Base-by-base conservation (phyloP, 2,113 vertebrate species). In the Phrynosoma platyrhinos region DNA sequence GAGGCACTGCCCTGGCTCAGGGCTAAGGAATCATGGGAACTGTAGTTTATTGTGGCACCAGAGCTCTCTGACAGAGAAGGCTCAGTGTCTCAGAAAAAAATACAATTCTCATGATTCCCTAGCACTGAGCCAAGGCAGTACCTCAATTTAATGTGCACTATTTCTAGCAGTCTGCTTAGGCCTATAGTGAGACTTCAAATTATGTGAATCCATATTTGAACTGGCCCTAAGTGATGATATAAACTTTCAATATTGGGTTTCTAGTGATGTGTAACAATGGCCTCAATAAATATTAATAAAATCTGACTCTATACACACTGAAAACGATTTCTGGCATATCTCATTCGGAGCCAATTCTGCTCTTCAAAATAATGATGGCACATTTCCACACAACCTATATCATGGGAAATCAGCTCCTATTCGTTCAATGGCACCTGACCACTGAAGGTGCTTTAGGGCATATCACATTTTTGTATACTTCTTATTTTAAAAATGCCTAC, bases 321-420 rank as follows among this genome's bases (percentile, higher is more conserved):
- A 58, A 87, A 53, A 85, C 62, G 5, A 52, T 55, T 87, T 80
- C 25, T 79, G 52, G 36, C 40, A 53, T 64, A 32, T 32, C 52
- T 42, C 36, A 32, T 78, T 58, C 25, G 84, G 10, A 78, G 20
- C 47, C 77, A 32, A 42, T 86, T 40, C 47, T 82, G 32, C 21
- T 82, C 55, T 89, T 86, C 42, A 27, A 75, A n/a, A 82, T n/a
- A 40, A 82, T 23, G 7, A 72, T 42, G 52, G 20, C 27, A 32
- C 21, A 30, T 20, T 83, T 78, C 62, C n/a, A 25, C 62, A 78
- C 74, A 71, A 20, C 20, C 16, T 81, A 14, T 82, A 69, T n/a
- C 62, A 77, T 58, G 25, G 72, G 62, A 86, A 89, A 86, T 86
- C 7, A 77, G 18, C 47, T 83, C 16, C n/a, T 76, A 9, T 86